phyloP scores from a whole-genome alignment of 2,888 invertebrate species.

The Tiliacea citrago region DNA sequence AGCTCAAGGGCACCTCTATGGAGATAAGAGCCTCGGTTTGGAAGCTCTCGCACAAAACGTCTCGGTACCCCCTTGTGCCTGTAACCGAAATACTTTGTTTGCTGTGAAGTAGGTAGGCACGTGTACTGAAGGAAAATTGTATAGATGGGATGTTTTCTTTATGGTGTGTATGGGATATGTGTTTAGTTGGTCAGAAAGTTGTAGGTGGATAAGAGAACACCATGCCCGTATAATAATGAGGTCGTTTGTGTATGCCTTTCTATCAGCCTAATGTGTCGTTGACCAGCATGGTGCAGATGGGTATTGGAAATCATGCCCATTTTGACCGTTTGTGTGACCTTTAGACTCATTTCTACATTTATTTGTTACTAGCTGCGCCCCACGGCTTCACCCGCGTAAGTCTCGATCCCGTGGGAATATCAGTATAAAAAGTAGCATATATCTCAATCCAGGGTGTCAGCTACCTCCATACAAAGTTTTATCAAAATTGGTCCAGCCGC shows the following conservation, averaged over 20 bases:
- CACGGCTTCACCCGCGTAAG: too few relatives aligned
- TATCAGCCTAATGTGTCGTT: background rate
- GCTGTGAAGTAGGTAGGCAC: background rate
- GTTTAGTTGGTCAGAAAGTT: conserved; percentile 21
- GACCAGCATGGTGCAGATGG: background rate
- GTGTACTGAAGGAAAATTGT: conserved; percentile 23
- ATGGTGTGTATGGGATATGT: conserved; percentile 17
- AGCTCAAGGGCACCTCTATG: conserved; percentile 54
- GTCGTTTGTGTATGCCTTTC: background rate
- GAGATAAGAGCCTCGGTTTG: conserved; percentile 42
- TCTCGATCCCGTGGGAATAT: too few relatives aligned
- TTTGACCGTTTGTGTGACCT: background rate
- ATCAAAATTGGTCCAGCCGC: too few relatives aligned
- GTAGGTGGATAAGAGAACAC: background rate
- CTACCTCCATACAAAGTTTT: too few relatives aligned
- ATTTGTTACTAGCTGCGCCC: too few relatives aligned
- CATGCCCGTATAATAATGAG: background rate
- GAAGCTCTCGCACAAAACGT: conserved; percentile 39
- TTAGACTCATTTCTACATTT: background rate
- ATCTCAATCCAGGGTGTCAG: too few relatives aligned
- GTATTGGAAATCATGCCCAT: background rate
- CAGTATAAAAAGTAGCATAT: too few relatives aligned
- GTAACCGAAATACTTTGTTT: conserved; percentile 33
- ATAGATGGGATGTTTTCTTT: conserved; percentile 10
- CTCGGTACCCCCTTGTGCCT: conserved; percentile 32